phyloP scores from a whole-genome alignment of 2,888 invertebrate genomes.

The Scaptomyza polygonia region DNA sequence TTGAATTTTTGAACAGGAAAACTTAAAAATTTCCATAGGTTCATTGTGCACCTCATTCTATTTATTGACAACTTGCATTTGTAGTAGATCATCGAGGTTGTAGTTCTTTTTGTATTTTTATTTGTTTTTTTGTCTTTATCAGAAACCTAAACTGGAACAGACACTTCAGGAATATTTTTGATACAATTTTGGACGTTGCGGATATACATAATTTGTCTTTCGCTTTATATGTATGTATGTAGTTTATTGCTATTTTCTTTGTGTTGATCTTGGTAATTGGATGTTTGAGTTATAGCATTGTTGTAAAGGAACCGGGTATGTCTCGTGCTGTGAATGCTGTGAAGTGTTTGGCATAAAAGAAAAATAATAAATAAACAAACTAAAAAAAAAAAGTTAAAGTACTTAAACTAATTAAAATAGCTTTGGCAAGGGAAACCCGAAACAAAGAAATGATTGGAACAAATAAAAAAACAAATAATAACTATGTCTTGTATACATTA shows the following conservation, averaged over 20 bases:
- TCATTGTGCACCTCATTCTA: slow-evolving; percentile 42
- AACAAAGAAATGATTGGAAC: background rate
- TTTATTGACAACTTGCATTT: slow-evolving; percentile 20
- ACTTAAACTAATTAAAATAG: slow-evolving; percentile 30
- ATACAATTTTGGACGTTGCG: slow-evolving; percentile 24
- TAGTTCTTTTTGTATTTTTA: slow-evolving; percentile 9
- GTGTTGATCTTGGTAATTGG: slow-evolving; percentile 65
- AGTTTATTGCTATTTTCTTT: slow-evolving; percentile 30
- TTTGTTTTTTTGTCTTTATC: background rate
- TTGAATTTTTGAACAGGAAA: slow-evolving; percentile 22
- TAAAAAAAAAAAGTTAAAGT: slow-evolving; percentile 33
- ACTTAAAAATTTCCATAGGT: slow-evolving; percentile 15
- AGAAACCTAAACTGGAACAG: slow-evolving; percentile 51
- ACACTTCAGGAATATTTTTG: slow-evolving; percentile 27
- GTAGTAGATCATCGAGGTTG: slow-evolving; percentile 48
- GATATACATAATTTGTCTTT: slow-evolving; percentile 39
- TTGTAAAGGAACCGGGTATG: slow-evolving; percentile 82
- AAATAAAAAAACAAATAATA: background rate
- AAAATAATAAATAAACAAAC: slow-evolving; percentile 44
- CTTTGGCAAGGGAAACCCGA: background rate
- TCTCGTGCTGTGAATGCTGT: slow-evolving; percentile 84
- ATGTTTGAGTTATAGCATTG: slow-evolving; percentile 75
- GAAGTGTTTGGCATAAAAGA: slow-evolving; percentile 77
- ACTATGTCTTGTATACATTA: too few relatives aligned
- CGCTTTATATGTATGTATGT: slow-evolving; percentile 60